Evolutionary conservation across 2,888 invertebrate species (phyloP).

Genomic region (Ichneumon xanthorius): DNA sequence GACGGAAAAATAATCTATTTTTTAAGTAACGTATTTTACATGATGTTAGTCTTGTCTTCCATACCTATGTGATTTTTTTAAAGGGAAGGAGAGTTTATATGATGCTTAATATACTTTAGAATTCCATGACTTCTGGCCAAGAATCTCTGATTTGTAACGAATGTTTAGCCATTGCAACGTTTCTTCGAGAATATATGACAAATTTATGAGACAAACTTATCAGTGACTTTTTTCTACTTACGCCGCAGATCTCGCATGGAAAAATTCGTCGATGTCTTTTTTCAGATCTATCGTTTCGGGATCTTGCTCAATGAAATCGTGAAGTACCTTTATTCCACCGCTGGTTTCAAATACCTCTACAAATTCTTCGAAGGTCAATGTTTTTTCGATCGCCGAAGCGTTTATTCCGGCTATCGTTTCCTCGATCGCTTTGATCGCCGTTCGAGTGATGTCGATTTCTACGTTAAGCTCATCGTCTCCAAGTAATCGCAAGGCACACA

Average conservation of each 20-base stretch:
- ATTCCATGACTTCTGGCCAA: constrained; percentile 21
- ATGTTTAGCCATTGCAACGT: constrained; percentile 11
- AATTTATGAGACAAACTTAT: constrained; percentile 4
- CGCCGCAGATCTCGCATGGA: background rate
- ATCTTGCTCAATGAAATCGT: constrained; percentile 27
- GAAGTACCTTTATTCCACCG: constrained; percentile 1
- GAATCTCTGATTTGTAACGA: constrained; percentile 28
- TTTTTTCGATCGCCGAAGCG: constrained; percentile 20
- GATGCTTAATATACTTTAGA: constrained; percentile 31
- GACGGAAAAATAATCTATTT: constrained; percentile 14
- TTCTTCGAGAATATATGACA: constrained; percentile 43
- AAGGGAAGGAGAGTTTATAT: constrained; percentile 40
- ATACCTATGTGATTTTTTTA: constrained; percentile 38
- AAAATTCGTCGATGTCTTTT: constrained; percentile 25
- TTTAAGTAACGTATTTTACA: constrained; percentile 33
- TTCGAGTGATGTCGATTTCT: constrained; percentile 27
- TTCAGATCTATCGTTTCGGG: constrained; percentile 9
- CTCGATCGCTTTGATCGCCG: background rate
- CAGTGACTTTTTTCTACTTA: background rate
- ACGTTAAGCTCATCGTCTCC: constrained; percentile 86
- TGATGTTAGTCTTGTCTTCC: constrained; percentile 43
- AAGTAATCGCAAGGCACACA: constrained; percentile 87
- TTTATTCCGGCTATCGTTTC: constrained; percentile 25
- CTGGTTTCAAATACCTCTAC: constrained; percentile 17
- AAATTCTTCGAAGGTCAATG: constrained; percentile 15